Evolutionary conservation across 1,140 invertebrate species (phyloP), one percentile per base, ranked within the genome.

Genomic region (Zaprionus africanus): DNA sequence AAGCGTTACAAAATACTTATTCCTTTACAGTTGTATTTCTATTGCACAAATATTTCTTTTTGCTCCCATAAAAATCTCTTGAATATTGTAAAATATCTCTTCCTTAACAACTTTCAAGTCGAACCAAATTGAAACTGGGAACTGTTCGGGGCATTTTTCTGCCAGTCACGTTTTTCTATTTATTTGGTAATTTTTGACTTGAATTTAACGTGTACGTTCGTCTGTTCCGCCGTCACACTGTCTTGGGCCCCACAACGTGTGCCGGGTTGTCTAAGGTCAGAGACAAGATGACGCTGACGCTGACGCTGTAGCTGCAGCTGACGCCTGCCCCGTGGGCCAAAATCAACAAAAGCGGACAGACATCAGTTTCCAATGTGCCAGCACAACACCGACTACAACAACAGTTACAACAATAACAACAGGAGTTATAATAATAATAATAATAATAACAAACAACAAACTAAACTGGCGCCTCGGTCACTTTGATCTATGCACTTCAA

Each of bases 401-500:
- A 34, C 36, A 67, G 54, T 19, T 63, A 65, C 26, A 65, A 41
- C 5, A 73, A 68, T 43, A 51, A 34, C 56, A 68, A 28, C 43
- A 58, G 53, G 15, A 31, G 24, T 36, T 56, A 36, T 34, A 57
- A 46, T 19, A 58, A 46, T 41, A n/a, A n/a, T n/a, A 66, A 54
- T 22, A 56, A 72, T 34, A 67, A 66, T 13, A 67, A 68, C 49
- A 56, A 67, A 56, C 57, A 74, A 56, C 64, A 51, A 73, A 73
- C 56, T 46, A 41, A 67, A 62, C 67, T 80, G 83, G 84, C 83
- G 83, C 83, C 85, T 84, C 84, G 81, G 81, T 81, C 81, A 83
- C 83, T 87, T 87, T 87, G 83, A 87, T 87, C 83, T 87, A 70
- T 80, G 83, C 84, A 87, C 83, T 87, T 87, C 83, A 87, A 87